Conservation (phyloP, 2,113 vertebrate genomes). For the Catagonus wagneri region DNA sequence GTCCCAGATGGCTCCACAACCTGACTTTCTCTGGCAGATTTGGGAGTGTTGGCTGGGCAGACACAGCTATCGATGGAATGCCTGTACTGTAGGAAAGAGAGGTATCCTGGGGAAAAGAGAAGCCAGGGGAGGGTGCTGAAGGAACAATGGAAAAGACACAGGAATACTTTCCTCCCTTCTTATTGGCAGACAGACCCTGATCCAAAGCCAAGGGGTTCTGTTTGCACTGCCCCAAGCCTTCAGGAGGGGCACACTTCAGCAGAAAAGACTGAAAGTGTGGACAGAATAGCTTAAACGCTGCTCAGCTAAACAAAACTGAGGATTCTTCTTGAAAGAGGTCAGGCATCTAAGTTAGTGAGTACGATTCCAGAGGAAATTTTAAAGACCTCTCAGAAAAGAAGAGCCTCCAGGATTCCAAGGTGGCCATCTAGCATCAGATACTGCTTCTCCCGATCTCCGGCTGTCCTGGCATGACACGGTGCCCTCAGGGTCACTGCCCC, state of each 20-base stretch:
- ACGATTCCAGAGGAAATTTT: neutral
- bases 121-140: neutral
- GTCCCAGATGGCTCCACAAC: accelerated
- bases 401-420: neutral
- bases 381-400: neutral
- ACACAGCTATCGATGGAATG: accelerated
- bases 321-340: neutral
- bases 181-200: neutral
- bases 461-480: neutral
- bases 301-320: neutral
- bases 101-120: conserved; percentile 51
- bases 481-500: too few species aligned
- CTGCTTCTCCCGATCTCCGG: neutral
- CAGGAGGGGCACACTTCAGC: neutral
- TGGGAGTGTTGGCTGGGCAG: neutral
- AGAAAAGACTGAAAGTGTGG: neutral
- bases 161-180: neutral
- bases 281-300: neutral
- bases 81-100: conserved; percentile 34
- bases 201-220: neutral
- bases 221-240: neutral
- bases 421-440: neutral
- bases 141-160: neutral
- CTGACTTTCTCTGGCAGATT: accelerated
- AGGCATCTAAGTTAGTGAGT: neutral